Evolutionary conservation across 2,113 vertebrate genomes (phyloP).

Genomic region (Ptychochromis oligacanthus): DNA sequence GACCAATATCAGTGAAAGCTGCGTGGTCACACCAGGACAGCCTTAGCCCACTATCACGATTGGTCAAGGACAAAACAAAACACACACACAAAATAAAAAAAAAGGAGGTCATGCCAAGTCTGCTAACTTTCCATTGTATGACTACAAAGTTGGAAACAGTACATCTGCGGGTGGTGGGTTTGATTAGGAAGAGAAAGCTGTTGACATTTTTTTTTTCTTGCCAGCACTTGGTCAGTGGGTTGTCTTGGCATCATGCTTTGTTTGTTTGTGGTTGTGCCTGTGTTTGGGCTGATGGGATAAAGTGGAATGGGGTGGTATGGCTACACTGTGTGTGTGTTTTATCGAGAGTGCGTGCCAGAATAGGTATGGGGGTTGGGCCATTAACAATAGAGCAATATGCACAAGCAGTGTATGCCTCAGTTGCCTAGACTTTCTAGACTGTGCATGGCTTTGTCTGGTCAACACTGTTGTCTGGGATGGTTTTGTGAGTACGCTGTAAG

Average conservation of each 20-base stretch:
- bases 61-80: slow-evolving; percentile 85
- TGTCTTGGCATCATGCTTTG: slow-evolving; percentile 28
- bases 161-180: neutral
- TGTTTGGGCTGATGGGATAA: slow-evolving; percentile 8
- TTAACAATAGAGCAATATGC: slow-evolving; percentile 54
- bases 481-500: slow-evolving; percentile 2
- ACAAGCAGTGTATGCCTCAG: slow-evolving; percentile 24
- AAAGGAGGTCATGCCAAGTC: slow-evolving; percentile 40
- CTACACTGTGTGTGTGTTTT: neutral
- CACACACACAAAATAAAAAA: slow-evolving; percentile 18
- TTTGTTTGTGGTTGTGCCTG: slow-evolving; percentile 15
- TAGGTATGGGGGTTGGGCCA: slow-evolving; percentile 38
- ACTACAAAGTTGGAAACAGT: slow-evolving; percentile 31
- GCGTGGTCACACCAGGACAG: slow-evolving; percentile 68
- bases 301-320: neutral
- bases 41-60: slow-evolving; percentile 74
- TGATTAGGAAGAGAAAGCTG: neutral
- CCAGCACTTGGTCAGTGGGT: neutral
- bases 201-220: neutral
- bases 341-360: neutral
- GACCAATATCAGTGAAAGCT: slow-evolving; percentile 92
- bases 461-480: slow-evolving; percentile 44
- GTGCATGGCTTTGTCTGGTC: slow-evolving; percentile 48
- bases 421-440: neutral
- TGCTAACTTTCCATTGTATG: slow-evolving; percentile 41